phyloP scores from a whole-genome alignment of 2,888 invertebrate species.

The Amitus sp. region DNA sequence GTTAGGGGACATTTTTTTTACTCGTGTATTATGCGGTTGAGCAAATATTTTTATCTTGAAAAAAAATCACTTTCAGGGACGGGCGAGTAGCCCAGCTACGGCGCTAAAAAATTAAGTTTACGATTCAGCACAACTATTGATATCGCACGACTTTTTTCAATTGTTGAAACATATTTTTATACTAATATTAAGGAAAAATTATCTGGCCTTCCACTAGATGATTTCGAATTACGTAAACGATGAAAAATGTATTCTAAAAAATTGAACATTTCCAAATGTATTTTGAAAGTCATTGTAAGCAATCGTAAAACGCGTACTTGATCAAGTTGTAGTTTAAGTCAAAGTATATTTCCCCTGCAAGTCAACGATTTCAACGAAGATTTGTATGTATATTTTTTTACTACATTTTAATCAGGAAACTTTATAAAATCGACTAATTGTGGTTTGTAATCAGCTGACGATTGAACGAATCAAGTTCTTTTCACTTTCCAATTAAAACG shows the following conservation, averaged over 20 bases:
- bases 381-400: constrained; percentile 8
- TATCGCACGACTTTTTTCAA: too few species aligned
- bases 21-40: too few species aligned
- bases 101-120: too few species aligned
- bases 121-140: too few species aligned
- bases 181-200: not conserved
- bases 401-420: not conserved
- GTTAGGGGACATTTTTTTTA: too few species aligned
- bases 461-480: not conserved
- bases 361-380: constrained; percentile 1
- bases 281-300: not conserved
- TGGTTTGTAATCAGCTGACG: not conserved
- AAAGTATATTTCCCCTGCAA: not conserved
- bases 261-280: not conserved
- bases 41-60: too few species aligned
- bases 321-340: not conserved
- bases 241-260: not conserved
- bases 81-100: too few species aligned
- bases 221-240: not conserved
- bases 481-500: constrained; percentile 11
- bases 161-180: constrained; percentile 5
- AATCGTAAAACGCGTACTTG: not conserved
- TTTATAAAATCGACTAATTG: not conserved
- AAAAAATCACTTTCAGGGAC: too few species aligned
- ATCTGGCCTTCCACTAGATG: not conserved